These are phyloP conservation scores for Podabrus alpinus DNA, from an alignment of 2,888 invertebrate species.

Conservation along the genomic window DNA sequence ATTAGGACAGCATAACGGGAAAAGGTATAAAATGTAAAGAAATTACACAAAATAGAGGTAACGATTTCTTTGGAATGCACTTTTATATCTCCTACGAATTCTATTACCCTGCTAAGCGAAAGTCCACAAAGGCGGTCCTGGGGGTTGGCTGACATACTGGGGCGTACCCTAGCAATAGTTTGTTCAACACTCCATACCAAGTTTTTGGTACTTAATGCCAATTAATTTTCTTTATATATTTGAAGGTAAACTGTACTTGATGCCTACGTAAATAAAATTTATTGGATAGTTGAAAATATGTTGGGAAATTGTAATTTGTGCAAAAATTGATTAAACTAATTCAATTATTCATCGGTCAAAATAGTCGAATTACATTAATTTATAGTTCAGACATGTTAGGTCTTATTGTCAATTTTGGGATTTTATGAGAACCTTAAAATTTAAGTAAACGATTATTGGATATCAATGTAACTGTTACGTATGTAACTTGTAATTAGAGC, in stretches of 20 bases:
- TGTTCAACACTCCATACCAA: slow-evolving; percentile 42
- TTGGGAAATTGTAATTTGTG: not conserved
- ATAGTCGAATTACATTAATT: too few relatives aligned
- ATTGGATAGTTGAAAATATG: not conserved
- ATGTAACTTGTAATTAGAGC: too few relatives aligned
- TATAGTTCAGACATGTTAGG: too few relatives aligned
- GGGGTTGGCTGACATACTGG: slow-evolving; percentile 52
- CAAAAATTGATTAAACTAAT: not conserved
- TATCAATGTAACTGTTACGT: too few relatives aligned
- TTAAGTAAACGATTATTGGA: too few relatives aligned
- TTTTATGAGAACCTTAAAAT: too few relatives aligned
- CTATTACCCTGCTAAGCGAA: slow-evolving; percentile 42
- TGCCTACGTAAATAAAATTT: not conserved
- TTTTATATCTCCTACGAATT: slow-evolving; percentile 17
- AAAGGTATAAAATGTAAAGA: not conserved
- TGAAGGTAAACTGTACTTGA: not conserved
- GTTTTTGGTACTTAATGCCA: not conserved
- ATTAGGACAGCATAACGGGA: slow-evolving; percentile 23
- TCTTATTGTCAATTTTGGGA: too few relatives aligned
- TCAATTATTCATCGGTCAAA: too few relatives aligned
- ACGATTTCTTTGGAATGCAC: slow-evolving; percentile 20
- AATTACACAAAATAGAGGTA: not conserved
- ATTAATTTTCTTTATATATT: not conserved
- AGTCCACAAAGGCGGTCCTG: slow-evolving; percentile 54
- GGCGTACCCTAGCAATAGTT: slow-evolving; percentile 46